Percentiles rank a stretch among this genome's conserved stretches.
Conservation (phyloP, 2,888 invertebrate genomes). For the Drosophila mulleri region DNA sequence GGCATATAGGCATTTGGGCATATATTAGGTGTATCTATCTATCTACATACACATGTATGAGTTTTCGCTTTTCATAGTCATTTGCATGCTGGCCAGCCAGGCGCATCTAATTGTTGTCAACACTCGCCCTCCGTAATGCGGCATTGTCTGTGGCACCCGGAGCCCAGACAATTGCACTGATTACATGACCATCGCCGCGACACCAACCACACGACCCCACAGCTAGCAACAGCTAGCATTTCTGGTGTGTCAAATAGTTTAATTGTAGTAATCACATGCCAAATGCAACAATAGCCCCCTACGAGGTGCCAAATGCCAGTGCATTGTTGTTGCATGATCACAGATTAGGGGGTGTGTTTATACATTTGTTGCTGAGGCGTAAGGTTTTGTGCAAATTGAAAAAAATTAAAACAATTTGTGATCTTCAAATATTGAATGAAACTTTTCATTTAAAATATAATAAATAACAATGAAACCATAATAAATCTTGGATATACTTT, state of each 20-base stretch:
- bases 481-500: neutral
- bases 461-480: neutral
- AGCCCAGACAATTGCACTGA: slow-evolving; percentile 28
- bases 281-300: slow-evolving; percentile 49
- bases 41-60: slow-evolving; percentile 1
- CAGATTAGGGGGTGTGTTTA: slow-evolving; percentile 44
- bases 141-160: slow-evolving; percentile 31
- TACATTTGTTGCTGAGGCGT: slow-evolving; percentile 29
- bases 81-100: slow-evolving; percentile 54
- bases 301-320: slow-evolving; percentile 70
- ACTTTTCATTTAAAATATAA: too few relatives aligned
- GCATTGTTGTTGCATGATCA: slow-evolving; percentile 52
- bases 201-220: slow-evolving; percentile 23
- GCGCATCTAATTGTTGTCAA: slow-evolving; percentile 73
- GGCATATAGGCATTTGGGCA: neutral
- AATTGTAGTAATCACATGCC: slow-evolving; percentile 74
- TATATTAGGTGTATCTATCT: too few relatives aligned
- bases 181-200: slow-evolving; percentile 29
- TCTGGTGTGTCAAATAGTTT: slow-evolving; percentile 71
- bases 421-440: too few relatives aligned
- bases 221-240: slow-evolving; percentile 41
- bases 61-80: slow-evolving; percentile 11
- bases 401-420: too few relatives aligned
- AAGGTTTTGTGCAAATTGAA: slow-evolving; percentile 23
- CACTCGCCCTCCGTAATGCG: slow-evolving; percentile 30